Evolutionary conservation across 1,140 invertebrate species (phyloP), one percentile per base, ranked within the genome.

Genomic region (Dinothrombium tinctorium): DNA sequence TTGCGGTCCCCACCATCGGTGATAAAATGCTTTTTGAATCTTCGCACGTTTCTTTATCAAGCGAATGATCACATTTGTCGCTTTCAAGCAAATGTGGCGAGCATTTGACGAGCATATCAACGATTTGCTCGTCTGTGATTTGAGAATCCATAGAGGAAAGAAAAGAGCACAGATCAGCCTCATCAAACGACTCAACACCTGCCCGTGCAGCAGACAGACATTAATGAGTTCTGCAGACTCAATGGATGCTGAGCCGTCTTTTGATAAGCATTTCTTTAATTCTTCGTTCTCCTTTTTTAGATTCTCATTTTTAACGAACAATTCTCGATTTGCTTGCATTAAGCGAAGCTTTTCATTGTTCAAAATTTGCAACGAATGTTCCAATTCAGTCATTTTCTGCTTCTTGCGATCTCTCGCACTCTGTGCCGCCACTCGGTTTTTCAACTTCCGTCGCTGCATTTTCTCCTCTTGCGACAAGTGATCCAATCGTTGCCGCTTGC

Each of bases 401-500:
- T 94, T 94, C 54, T 95, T 95, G n/a, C 84, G 68, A 58, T 96
- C 90, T 38, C 90, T 66, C 0, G 89, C 92, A 29, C 80, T 89
- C 58, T 96, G 89, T n/a, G 90, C 90, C 26, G 90, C 89, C 12
- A 94, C 82, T 51, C 89, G 66, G 57, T 95, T 96, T 58, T 94
- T 95, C 48, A 95, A 56, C 64, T 95, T 95, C 57, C 47, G 20
- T 22, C 47, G n/a, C 35, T 28, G 20, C 8, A 52, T 15, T 40
- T 51, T 52, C 40, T 52, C 47, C 23, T 52, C 47, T 17, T 43
- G 33, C 5, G 45, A 44, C 2, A 52, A 37, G 33, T 52, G 50
- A 41, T 52, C 49, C 21, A 52, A 33, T 17, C 43, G 33, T 37
- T 48, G 33, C 20, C 50, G 28, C 11, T 31, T 41, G 9, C 46